Base-by-base conservation (phyloP, 2,888 invertebrate genomes). In the Pyrocoelia pectoralis region DNA sequence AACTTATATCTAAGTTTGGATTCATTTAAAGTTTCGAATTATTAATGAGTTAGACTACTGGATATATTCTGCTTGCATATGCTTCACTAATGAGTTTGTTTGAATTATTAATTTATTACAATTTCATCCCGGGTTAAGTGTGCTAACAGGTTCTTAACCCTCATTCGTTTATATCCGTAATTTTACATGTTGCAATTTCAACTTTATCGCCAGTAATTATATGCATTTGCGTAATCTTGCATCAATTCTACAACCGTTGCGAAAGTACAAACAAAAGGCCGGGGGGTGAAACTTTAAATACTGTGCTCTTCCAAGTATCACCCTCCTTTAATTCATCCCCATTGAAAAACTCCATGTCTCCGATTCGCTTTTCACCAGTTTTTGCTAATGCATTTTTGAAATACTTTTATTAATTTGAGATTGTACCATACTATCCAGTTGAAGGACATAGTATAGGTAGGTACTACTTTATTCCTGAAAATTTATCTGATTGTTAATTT, bases 21-120 rank as follows among this genome's bases (percentile, higher is more conserved):
- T 77, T 77, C 77, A 76, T 78, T 78, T 77, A 78, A 78, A 78
- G 73, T 77, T 77, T 74, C 73, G 79, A 78, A 79, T 79, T 79
- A 79, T 79, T 79, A 79, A 79, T 79, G 79, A 79, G 78, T 72
- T 76, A 76, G 77, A 73, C 74, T 33, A 33, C 33, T 72, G 77
- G 75, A 76, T 77, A 75, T 76, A 75, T 76, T 74, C 74, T 73
- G 57, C 66, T 69, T 72, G 76, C 76, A 75, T 78, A 76, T 78
- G 77, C 74, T 72, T 76, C 74, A 67, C 78, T 78, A 79, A 79
- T 78, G 78, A 78, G 74, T 78, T 77, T 76, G 76, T 77, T 76
- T 77, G 77, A 78, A 78, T 78, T 77, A 78, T 78, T 78, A 78
- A 79, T 78, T 79, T 79, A 77, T 78, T 77, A 73, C 76, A 72